phyloP scores from a whole-genome alignment of 1,140 invertebrate genomes.

The Copidosoma floridanum region DNA sequence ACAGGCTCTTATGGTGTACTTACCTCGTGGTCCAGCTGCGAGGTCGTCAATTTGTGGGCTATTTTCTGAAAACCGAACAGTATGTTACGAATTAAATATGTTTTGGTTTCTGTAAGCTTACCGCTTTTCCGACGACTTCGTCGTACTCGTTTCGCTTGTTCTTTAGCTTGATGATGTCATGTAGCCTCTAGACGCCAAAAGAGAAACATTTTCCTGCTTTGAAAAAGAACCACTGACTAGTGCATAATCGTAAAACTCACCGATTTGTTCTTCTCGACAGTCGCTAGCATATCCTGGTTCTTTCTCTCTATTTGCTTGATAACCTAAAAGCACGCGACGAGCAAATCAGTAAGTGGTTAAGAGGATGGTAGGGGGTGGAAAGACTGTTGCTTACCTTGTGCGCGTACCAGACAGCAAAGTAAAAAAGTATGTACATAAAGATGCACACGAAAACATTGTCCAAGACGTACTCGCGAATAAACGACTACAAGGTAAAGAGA shows the following conservation, averaged over 20 bases:
- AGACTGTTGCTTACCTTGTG: constrained; percentile 46
- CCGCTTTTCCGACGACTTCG: constrained; percentile 24
- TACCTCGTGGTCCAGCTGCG: constrained; percentile 20
- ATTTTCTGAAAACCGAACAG: constrained; percentile 17
- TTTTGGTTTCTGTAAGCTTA: constrained; percentile 1
- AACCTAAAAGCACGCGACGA: constrained; percentile 38
- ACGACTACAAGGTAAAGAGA: constrained; percentile 36
- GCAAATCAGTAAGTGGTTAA: constrained; percentile 11
- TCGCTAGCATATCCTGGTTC: constrained; percentile 39
- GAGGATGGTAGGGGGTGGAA: constrained; percentile 8
- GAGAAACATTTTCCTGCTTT: background rate
- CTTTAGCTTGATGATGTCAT: constrained; percentile 18
- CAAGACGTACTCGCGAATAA: constrained; percentile 45
- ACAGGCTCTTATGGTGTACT: too few relatives aligned
- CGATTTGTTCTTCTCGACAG: constrained; percentile 39
- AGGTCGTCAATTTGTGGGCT: background rate
- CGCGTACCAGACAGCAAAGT: constrained; percentile 44
- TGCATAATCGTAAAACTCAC: constrained; percentile 31
- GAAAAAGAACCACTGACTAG: background rate
- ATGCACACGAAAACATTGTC: constrained; percentile 46
- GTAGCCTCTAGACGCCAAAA: constrained; percentile 11
- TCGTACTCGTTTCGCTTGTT: constrained; percentile 25
- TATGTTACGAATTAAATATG: background rate
- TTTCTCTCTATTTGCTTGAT: constrained; percentile 42
- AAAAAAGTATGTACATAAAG: constrained; percentile 46